A percentile compares a stretch with the other conserved stretches of the same genome.
phyloP scores from a whole-genome alignment of 2,888 invertebrate species.

The Apodemia zela region DNA sequence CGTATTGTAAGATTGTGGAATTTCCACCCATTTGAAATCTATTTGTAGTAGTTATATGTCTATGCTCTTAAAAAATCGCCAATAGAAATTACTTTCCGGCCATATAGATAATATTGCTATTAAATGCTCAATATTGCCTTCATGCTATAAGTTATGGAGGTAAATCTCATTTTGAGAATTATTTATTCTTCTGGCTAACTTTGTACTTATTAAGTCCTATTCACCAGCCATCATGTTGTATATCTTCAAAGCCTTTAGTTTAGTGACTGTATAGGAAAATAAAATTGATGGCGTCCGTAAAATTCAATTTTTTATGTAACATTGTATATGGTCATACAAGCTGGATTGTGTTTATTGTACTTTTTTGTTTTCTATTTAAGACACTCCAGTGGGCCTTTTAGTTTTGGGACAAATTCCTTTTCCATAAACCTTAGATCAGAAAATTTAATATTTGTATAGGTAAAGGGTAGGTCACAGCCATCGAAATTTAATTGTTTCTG shows the following conservation, averaged over 20 bases:
- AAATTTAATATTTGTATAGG: too few species aligned
- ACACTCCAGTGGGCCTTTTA: too few species aligned
- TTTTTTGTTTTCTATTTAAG: too few species aligned
- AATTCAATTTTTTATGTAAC: not conserved
- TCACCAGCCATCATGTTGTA: not conserved
- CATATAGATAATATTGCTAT: slow-evolving; percentile 39
- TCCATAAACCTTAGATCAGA: too few species aligned
- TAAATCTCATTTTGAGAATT: slow-evolving; percentile 11
- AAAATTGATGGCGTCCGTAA: not conserved
- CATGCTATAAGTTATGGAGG: slow-evolving; percentile 15
- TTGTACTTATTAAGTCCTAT: not conserved
- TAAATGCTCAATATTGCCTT: slow-evolving; percentile 43
- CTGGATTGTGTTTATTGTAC: not conserved
- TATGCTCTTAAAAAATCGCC: slow-evolving; percentile 55
- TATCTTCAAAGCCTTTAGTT: not conserved
- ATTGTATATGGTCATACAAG: not conserved
- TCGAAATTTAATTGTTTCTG: too few species aligned
- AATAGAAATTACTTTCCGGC: slow-evolving; percentile 40
- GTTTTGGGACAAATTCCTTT: too few species aligned
- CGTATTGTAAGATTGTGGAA: slow-evolving; percentile 21
- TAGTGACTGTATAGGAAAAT: not conserved
- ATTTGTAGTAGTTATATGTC: slow-evolving; percentile 25
- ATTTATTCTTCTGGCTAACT: slow-evolving; percentile 8
- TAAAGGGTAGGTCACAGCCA: too few species aligned
- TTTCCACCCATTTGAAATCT: not conserved